These are phyloP conservation scores for Symphodus melops DNA, from an alignment of 2,113 vertebrate species.

Conservation along the genomic window DNA sequence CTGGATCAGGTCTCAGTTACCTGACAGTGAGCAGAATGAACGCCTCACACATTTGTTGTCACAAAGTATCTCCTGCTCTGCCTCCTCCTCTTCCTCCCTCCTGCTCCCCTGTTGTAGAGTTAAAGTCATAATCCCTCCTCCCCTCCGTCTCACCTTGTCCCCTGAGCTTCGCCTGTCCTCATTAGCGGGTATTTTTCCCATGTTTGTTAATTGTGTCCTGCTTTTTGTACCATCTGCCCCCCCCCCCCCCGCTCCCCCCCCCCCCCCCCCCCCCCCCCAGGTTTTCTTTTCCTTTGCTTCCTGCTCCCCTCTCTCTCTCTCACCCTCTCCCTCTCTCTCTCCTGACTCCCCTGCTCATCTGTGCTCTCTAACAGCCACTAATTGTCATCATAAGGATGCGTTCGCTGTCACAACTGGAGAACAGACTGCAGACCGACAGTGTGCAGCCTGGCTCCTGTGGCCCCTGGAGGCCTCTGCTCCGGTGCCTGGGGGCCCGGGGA, in stretches of 20 bases:
- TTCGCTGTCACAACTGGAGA: conserved; percentile 85
- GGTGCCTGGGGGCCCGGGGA: conserved; percentile 60
- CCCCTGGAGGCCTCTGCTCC: conserved; percentile 72
- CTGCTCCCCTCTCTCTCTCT: not conserved
- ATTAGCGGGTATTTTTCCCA: conserved; percentile 82
- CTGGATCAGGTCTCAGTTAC: not conserved
- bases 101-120: conserved; percentile 55
- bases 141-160: conserved; percentile 56
- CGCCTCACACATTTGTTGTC: conserved; percentile 27
- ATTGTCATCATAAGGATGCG: conserved; percentile 86
- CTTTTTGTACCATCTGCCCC: conserved; percentile 76
- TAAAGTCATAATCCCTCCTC: conserved; percentile 61
- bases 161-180: conserved; percentile 77
- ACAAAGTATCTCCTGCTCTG: conserved; percentile 54
- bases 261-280: conserved; percentile 25
- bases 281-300: not conserved
- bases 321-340: conserved; percentile 4
- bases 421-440: conserved; percentile 84
- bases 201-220: conserved; percentile 85
- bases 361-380: conserved; percentile 83
- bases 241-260: conserved; percentile 23
- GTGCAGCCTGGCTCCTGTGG: conserved; percentile 76
- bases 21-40: not conserved
- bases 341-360: conserved; percentile 67
- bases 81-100: not conserved